These are phyloP conservation scores for Brachyalestes nurse DNA, from an alignment of 2,797 vertebrate species.

Conservation along the genomic window DNA sequence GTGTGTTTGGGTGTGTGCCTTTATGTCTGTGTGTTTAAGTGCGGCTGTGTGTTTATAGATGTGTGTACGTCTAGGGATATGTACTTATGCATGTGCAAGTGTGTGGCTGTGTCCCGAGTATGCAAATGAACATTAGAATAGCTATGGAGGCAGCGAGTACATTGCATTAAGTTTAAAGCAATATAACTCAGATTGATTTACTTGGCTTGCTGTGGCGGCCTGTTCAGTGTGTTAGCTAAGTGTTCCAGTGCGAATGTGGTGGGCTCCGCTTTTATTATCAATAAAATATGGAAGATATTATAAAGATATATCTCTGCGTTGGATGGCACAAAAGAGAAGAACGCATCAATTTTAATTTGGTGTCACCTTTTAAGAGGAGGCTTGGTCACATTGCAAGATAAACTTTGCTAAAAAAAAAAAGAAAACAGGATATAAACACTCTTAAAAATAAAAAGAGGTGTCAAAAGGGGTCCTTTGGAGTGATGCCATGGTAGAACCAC, in stretches of 20 bases:
- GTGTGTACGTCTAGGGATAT: slow-evolving; percentile 66
- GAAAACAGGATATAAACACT: slow-evolving; percentile 32
- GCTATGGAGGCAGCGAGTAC: slow-evolving; percentile 78
- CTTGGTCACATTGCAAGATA: slow-evolving; percentile 52
- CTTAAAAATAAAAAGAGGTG: slow-evolving; percentile 1
- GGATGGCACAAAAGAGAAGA: slow-evolving; percentile 53
- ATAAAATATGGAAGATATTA: slow-evolving; percentile 62
- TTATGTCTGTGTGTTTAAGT: slow-evolving; percentile 51
- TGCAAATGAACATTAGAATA: slow-evolving; percentile 81
- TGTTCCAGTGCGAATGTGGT: slow-evolving; percentile 65
- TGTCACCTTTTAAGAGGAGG: slow-evolving; percentile 68
- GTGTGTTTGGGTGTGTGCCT: slow-evolving; percentile 37
- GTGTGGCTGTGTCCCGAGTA: slow-evolving; percentile 66
- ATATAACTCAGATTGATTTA: slow-evolving; percentile 85
- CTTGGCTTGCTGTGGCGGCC: slow-evolving; percentile 66
- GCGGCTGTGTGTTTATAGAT: slow-evolving; percentile 59
- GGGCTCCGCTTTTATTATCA: slow-evolving; percentile 66
- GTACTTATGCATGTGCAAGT: slow-evolving; percentile 51
- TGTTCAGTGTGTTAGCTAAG: slow-evolving; percentile 71
- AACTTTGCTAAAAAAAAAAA: slow-evolving; percentile 49
- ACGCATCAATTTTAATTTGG: slow-evolving; percentile 64
- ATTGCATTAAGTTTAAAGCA: slow-evolving; percentile 83
- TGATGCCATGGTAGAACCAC: not conserved
- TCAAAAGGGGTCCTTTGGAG: not conserved
- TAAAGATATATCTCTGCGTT: slow-evolving; percentile 61